Base-by-base conservation (phyloP, 1,140 invertebrate genomes). In the Bombus picipes region DNA sequence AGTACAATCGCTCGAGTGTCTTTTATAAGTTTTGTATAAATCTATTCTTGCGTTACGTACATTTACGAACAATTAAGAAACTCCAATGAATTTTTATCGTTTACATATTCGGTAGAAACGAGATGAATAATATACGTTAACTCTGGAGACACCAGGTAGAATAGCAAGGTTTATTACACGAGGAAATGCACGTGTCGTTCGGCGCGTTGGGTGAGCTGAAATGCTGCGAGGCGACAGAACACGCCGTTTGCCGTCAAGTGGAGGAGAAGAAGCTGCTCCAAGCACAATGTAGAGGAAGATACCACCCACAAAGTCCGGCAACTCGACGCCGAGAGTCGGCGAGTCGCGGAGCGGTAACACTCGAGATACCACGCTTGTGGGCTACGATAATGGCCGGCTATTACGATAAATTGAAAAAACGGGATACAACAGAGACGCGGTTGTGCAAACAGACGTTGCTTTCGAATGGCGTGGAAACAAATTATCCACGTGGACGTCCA, bases 381-480 rank as follows among this genome's bases (percentile, higher is more conserved):
- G 39, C 70, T 76, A 66, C 87, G 81, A 91, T 90, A 91, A 91
- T 89, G 82, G 85, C 68, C 70, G 59, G 57, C 86, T 68, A 87
- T 91, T 90, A 91, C 84, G 89, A 89, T 90, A 89, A 90, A 89
- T 68, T 53, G 62, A 81, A 81, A 70, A 74, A 83, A 43, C 37
- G 22, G 28, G 9, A 13, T 32, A 41, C 57, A 77, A 88, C 89
- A 90, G 85, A 62, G 70, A 80, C 81, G 74, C 87, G 81, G 74
- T 90, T 91, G 90, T 90, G 32, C 65, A 73, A 83, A 71, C 81
- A 32, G 71, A 34, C 77, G 34, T 28, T 37, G 68, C 43, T 39
- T 65, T 62, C 22, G 41, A 13, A 28, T 47, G 22, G 12, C 47
- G 66, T 68, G 43, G 39, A 39, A 62, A 82, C 68, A 28, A 81